Percentiles rank a stretch among this genome's conserved stretches.
Evolutionary conservation across 2,797 vertebrate species (phyloP).

Genomic region (Rhodeus uyekii): DNA sequence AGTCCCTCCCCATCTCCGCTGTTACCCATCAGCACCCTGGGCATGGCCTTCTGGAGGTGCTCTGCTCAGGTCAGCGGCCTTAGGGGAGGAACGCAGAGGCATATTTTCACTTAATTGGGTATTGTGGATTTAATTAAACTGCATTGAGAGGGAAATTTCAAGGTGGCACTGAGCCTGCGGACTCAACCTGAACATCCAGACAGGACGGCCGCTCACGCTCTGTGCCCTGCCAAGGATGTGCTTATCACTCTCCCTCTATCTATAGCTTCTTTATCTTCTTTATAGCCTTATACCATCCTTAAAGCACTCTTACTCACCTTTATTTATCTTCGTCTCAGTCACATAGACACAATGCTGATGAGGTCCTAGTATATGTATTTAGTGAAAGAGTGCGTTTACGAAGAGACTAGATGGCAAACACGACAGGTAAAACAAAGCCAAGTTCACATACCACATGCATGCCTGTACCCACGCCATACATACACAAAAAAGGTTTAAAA

Average conservation of each 20-base stretch:
- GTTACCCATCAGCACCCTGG: not conserved
- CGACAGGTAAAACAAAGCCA: not conserved
- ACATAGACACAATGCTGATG: constrained; percentile 1
- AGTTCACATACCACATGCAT: not conserved
- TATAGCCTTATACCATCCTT: constrained; percentile 2
- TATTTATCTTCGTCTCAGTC: not conserved
- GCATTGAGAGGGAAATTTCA: constrained; percentile 33
- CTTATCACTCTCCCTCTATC: constrained; percentile 21
- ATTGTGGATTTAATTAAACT: constrained; percentile 48
- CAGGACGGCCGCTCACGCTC: not conserved
- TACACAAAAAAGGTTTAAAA: too few species aligned
- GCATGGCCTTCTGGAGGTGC: not conserved
- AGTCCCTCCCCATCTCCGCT: not conserved
- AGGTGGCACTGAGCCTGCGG: constrained; percentile 35
- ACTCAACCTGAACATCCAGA: constrained; percentile 21
- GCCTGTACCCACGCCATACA: not conserved
- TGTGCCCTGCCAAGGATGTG: constrained; percentile 16
- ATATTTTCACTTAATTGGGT: constrained; percentile 45
- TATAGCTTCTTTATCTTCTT: constrained; percentile 37
- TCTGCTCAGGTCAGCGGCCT: constrained; percentile 3
- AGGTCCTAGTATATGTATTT: not conserved
- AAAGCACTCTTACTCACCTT: not conserved
- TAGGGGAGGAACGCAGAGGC: not conserved
- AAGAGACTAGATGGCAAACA: not conserved
- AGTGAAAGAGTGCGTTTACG: constrained; percentile 2